Evolutionary conservation across 1,140 invertebrate species (phyloP), one percentile per base, ranked within the genome.

Genomic region (Trichonephila clavipes): DNA sequence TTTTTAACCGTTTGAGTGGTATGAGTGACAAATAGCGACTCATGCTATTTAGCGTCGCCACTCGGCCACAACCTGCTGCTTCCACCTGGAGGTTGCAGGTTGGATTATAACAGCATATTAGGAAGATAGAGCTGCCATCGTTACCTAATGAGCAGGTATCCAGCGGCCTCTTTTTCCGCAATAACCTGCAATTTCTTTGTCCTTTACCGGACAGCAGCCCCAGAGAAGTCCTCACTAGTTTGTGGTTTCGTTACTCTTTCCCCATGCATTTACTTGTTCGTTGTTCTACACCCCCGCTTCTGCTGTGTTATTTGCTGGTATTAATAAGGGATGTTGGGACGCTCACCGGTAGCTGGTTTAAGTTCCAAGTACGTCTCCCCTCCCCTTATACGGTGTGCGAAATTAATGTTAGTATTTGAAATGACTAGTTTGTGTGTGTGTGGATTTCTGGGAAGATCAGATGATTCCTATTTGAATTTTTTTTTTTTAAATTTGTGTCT

Each of bases 1-100:
- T 58, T 44, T 82, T 21, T 82, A 58, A 21, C 40, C 40, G 40
- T 24, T 40, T 85, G 82, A 58, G 58, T 77, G 82, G 82, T n/a
- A 83, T 85, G 90, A 91, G 90, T 91, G 90, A 91, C 90, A 91
- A 90, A 91, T 77, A 83, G 72, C 77, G 34, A 40, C 90, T 28
- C 34, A 61, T 61, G 72, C 61, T 90, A 81, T 90, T 90, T 81
- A 81, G 58, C n/a, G 44, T 40, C 72, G 69, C 24, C 66, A n/a
- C 21, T 69, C 87, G 72, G 34, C 72, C 72, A 77, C 72, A 77
- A 77, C 72, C 72, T 16, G 16, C 87, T 62, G 44, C 44, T 69
- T 69, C 87, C 87, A 88, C 87, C 64, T 69, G 28, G 34, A 62
- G 85, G 85, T 87, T 24, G 85, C 18, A 61, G 51, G 7, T 24